Conservation (phyloP, 2,797 vertebrate genomes). For the Bradypodion pumilum region DNA sequence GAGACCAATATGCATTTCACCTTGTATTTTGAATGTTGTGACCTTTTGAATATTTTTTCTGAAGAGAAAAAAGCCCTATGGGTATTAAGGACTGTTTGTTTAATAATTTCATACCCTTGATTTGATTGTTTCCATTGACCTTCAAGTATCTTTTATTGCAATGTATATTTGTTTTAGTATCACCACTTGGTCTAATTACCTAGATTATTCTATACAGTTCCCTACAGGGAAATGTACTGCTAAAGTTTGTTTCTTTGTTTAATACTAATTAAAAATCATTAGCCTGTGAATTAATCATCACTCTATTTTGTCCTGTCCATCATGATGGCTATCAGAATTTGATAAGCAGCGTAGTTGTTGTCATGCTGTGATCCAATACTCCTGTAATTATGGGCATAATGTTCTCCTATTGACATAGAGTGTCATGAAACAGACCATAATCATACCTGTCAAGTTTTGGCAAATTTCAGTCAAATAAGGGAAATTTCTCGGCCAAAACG, state of each 20-base stretch:
- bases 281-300: conserved; percentile 76
- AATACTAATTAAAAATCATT: conserved; percentile 81
- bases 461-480: too few species aligned
- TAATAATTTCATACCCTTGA: conserved; percentile 48
- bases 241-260: conserved; percentile 74
- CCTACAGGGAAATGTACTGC: conserved; percentile 70
- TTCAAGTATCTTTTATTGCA: conserved; percentile 66
- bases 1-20: conserved; percentile 3
- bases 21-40: conserved; percentile 47
- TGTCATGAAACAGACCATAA: conserved; percentile 37
- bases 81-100: conserved; percentile 29
- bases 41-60: conserved; percentile 28
- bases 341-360: conserved; percentile 59
- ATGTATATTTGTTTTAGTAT: conserved; percentile 71
- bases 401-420: conserved; percentile 37
- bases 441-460: too few species aligned
- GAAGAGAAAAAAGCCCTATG: background rate
- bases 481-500: too few species aligned
- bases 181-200: conserved; percentile 73
- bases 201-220: conserved; percentile 69
- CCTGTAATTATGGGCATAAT: conserved; percentile 59
- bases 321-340: conserved; percentile 67
- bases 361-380: conserved; percentile 43
- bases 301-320: conserved; percentile 63
- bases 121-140: conserved; percentile 60